phyloP scores from a whole-genome alignment of 1,140 invertebrate species.

The Theocolax elegans region DNA sequence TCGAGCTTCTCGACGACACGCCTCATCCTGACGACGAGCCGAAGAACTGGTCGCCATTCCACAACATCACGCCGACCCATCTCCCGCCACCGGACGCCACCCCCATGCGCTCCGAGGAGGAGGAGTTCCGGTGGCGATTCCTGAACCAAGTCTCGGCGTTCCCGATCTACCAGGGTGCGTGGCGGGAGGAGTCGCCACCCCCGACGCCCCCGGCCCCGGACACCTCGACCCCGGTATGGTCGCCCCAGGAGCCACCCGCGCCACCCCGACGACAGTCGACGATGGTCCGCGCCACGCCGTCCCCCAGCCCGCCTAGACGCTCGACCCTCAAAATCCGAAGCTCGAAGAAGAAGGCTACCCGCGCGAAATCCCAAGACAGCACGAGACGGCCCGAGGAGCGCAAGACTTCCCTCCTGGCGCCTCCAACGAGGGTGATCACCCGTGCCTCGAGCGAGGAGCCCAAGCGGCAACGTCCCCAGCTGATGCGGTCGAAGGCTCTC shows the following conservation, averaged over 20 bases:
- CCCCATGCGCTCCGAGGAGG: conserved; percentile 55
- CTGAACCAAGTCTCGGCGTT: conserved; percentile 62
- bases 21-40: conserved; percentile 43
- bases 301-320: conserved; percentile 44
- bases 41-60: conserved; percentile 50
- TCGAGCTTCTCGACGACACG: conserved; percentile 29
- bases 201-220: conserved; percentile 52
- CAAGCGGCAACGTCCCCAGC: conserved; percentile 53
- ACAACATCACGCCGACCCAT: conserved; percentile 59
- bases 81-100: conserved; percentile 55
- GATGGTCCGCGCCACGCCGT: conserved; percentile 41
- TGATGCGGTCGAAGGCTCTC: conserved; percentile 60
- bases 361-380: conserved; percentile 44
- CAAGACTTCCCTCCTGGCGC: conserved; percentile 14
- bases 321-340: conserved; percentile 37
- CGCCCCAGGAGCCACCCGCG: conserved; percentile 46
- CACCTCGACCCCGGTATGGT: conserved; percentile 57
- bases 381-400: conserved; percentile 22
- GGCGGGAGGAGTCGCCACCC: conserved; percentile 63
- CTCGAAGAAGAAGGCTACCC: conserved; percentile 41
- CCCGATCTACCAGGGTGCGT: conserved; percentile 64
- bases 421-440: conserved; percentile 43
- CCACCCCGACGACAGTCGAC: conserved; percentile 47
- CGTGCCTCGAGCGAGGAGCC: conserved; percentile 59
- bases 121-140: conserved; percentile 55